Evolutionary conservation across 2,113 vertebrate species (phyloP).

Genomic region (Phrynocephalus versicolor): DNA sequence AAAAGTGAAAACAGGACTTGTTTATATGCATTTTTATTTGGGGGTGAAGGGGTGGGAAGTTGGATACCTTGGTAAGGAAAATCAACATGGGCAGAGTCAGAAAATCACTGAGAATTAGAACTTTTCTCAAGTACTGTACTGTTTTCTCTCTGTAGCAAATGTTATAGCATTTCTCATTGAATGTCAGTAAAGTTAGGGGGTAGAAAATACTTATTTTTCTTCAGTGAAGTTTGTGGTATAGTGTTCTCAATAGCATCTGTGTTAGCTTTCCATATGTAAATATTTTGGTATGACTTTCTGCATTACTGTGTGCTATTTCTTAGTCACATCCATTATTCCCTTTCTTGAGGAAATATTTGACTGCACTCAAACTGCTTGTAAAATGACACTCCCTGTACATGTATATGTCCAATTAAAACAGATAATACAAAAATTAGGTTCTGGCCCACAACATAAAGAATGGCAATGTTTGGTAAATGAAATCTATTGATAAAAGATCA

Average conservation of each 20-base stretch:
- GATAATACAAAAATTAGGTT: not conserved
- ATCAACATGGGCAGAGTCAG: too few relatives aligned
- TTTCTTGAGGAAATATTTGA: not conserved
- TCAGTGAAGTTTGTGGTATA: not conserved
- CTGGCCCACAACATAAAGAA: not conserved
- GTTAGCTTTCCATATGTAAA: not conserved
- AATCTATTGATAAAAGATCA: not conserved
- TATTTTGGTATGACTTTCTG: not conserved
- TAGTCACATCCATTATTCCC: not conserved
- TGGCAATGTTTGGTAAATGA: not conserved
- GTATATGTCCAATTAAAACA: not conserved
- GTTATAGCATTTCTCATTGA: not conserved
- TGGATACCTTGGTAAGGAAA: too few relatives aligned
- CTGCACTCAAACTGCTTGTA: not conserved
- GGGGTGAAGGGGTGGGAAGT: too few relatives aligned
- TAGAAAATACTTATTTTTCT: not conserved
- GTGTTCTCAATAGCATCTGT: slow-evolving; percentile 17
- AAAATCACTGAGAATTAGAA: too few relatives aligned
- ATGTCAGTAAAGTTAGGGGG: not conserved
- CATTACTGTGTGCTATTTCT: not conserved
- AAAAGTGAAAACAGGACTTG: too few relatives aligned
- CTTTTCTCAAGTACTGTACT: too few relatives aligned
- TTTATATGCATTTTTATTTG: too few relatives aligned
- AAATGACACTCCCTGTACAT: not conserved
- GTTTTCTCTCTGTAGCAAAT: not conserved